Percentiles rank a stretch among this genome's conserved stretches.
These are phyloP conservation scores for Tragelaphus eurycerus DNA, from an alignment of 2,797 vertebrate species.

Conservation along the genomic window DNA sequence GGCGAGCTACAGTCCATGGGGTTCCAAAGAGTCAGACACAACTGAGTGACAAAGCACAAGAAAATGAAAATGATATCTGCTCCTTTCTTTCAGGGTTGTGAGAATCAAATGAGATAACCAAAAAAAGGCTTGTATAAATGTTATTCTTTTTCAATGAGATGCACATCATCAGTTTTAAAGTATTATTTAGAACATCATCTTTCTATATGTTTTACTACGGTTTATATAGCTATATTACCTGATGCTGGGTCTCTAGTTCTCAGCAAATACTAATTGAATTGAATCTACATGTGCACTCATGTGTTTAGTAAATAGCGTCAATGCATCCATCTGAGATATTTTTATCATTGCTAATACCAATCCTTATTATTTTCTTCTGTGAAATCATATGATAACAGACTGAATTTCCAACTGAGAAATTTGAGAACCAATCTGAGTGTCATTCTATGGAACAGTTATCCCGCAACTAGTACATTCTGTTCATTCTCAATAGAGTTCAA, in stretches of 20 bases:
- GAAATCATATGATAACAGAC: slow-evolving; percentile 56
- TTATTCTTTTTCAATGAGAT: background rate
- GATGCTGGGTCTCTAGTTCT: background rate
- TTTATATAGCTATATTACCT: background rate
- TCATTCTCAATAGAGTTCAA: slow-evolving; percentile 46
- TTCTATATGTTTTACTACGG: background rate
- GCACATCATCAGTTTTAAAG: background rate
- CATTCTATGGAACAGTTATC: background rate
- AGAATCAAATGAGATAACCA: background rate
- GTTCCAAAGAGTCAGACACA: background rate
- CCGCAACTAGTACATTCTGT: background rate
- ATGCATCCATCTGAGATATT: slow-evolving; percentile 17
- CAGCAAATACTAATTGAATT: slow-evolving; percentile 56
- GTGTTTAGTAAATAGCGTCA: slow-evolving; percentile 32
- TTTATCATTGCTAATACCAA: slow-evolving; percentile 59
- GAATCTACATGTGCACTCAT: background rate
- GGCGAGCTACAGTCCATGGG: background rate
- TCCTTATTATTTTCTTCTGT: slow-evolving; percentile 52
- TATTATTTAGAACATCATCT: background rate
- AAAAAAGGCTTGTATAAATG: background rate
- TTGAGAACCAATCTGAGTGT: slow-evolving; percentile 42
- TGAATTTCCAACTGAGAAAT: slow-evolving; percentile 50
- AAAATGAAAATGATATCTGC: background rate
- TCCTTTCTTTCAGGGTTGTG: background rate
- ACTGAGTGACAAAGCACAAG: background rate